Base-by-base conservation (phyloP, 1,140 invertebrate genomes). In the Drosophila eugracilis region DNA sequence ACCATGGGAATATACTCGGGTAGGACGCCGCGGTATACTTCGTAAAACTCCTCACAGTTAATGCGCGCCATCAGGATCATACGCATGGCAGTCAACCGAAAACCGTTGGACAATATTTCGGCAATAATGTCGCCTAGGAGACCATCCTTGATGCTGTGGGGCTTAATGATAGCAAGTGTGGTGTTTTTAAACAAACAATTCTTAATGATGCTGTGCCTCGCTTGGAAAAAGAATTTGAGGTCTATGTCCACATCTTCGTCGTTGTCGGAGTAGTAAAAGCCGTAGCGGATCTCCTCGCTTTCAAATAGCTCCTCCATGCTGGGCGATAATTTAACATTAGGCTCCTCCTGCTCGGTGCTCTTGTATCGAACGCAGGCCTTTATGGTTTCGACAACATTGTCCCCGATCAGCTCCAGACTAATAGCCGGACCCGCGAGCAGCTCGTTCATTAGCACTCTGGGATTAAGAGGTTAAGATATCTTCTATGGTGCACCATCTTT, bases 21-120 rank as follows among this genome's bases (percentile, higher is more conserved):
- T 7, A 97, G 93, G 55, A 98, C 95, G n/a, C 96, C 96, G 92
- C 97, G 97, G 91, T 99, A 99, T 12, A 98, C 95, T 93, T 98
- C 97, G 90, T 96, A 95, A 93, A 99, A 98, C 92, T 98, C 97
- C 85, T 97, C 96, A 22, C 96, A 96, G 92, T 97, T 96, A 3
- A 95, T 93, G 74, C 94, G 94, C 70, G 96, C 96, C 76, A 98
- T 92, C 70, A 95, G 93, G 78, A 96, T 95, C 94, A 97, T 95
- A 90, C 96, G 94, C 30, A 98, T 92, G 4, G 96, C 96, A 3
- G 95, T 95, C 12, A 99, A 94, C 37, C 94, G 92, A 85, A 96
- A 98, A 5, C 95, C 95, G 39, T 94, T 94, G 48, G 95, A 94
- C 42, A 94, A 93, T 67, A 98, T 97, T 28, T 94, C 93, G 42